These are phyloP conservation scores for Mercenaria mercenaria DNA, from an alignment of 1,140 invertebrate genomes.

Conservation along the genomic window DNA sequence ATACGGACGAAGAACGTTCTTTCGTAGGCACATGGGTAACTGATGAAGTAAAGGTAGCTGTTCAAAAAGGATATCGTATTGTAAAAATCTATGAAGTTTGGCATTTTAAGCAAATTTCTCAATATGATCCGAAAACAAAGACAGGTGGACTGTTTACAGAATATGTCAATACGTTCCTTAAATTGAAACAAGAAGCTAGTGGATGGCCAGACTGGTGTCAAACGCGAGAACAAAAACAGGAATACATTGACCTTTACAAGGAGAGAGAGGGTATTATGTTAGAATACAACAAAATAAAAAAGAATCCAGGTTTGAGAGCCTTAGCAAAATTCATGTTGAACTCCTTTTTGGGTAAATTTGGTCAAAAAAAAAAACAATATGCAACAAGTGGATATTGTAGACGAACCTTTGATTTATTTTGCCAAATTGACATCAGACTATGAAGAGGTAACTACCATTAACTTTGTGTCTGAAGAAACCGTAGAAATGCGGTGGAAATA, in stretches of 20 bases:
- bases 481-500: slow-evolving; percentile 43
- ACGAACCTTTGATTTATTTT: slow-evolving; percentile 7
- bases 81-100: slow-evolving; percentile 74
- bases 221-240: slow-evolving; percentile 57
- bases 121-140: slow-evolving; percentile 62
- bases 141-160: slow-evolving; percentile 64
- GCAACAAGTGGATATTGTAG: slow-evolving; percentile 53
- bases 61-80: neutral
- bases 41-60: neutral
- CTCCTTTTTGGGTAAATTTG: slow-evolving; percentile 78
- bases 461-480: slow-evolving; percentile 27
- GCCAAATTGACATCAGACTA: slow-evolving; percentile 10
- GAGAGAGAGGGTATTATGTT: slow-evolving; percentile 83
- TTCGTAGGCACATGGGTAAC: slow-evolving; percentile 21
- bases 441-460: slow-evolving; percentile 35
- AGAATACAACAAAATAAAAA: slow-evolving; percentile 79
- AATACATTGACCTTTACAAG: slow-evolving; percentile 81
- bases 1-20: neutral
- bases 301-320: slow-evolving; percentile 81
- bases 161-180: slow-evolving; percentile 74
- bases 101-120: slow-evolving; percentile 76
- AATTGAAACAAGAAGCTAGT: slow-evolving; percentile 74
- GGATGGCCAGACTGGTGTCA: slow-evolving; percentile 66
- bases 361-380: slow-evolving; percentile 61
- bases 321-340: slow-evolving; percentile 77